Conservation (phyloP, 2,888 invertebrate species). For the Dendrolimus houi region DNA sequence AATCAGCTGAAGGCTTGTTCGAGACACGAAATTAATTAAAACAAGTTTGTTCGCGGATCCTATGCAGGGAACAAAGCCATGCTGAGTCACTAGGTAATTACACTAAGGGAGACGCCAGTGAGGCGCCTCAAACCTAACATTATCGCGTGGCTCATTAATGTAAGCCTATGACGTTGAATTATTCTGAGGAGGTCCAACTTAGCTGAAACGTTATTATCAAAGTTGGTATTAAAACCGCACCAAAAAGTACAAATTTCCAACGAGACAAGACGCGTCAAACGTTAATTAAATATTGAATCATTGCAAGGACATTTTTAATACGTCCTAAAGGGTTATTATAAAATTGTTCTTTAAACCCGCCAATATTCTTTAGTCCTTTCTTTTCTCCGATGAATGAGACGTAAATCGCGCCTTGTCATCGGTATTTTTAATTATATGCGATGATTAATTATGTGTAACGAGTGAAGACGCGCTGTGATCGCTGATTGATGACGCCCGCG, state of each 20-base stretch:
- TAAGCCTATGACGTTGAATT: conserved; percentile 26
- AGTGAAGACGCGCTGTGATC: conserved; percentile 49
- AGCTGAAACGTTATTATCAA: too few species aligned
- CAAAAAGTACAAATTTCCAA: too few species aligned
- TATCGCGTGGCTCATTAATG: conserved; percentile 51
- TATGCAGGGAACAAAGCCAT: conserved; percentile 72
- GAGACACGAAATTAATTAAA: conserved; percentile 77
- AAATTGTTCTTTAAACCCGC: conserved; percentile 28
- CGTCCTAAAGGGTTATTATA: conserved; percentile 26
- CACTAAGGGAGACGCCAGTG: conserved; percentile 49
- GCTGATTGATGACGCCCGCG: conserved; percentile 65
- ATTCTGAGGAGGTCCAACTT: conserved; percentile 6
- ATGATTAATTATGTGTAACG: conserved; percentile 71
- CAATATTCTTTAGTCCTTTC: conserved; percentile 31
- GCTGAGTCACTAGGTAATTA: conserved; percentile 76
- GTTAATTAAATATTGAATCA: too few species aligned
- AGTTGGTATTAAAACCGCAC: too few species aligned
- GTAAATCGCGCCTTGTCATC: conserved; percentile 66
- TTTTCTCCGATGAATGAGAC: conserved; percentile 33
- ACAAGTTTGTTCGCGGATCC: conserved; percentile 76
- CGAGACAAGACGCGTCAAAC: too few species aligned
- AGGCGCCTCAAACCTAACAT: conserved; percentile 62
- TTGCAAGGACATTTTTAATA: neutral
- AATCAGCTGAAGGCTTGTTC: conserved; percentile 73
- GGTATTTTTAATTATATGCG: conserved; percentile 69